Evolutionary conservation across 2,888 invertebrate genomes (phyloP), one percentile per base, ranked within the genome.

Genomic region (Drosophila ochracea): DNA sequence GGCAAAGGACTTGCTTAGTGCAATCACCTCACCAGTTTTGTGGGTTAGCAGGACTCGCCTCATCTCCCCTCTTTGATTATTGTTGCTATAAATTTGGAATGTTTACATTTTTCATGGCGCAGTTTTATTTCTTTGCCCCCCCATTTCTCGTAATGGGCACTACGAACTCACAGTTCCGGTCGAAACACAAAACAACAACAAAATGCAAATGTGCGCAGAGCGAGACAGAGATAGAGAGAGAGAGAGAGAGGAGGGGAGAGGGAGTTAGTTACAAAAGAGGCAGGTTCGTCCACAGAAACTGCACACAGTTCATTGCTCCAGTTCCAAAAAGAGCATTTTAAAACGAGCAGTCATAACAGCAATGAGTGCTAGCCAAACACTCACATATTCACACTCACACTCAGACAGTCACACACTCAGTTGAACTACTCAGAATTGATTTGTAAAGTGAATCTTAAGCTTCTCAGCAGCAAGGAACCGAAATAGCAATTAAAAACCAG

Each of bases 151-250:
- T 58, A 84, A 91, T 87, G 91, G 90, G 91, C 88, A 89, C 84
- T 85, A 87, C 78, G 91, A 85, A 87, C 84, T 84, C 88, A 53
- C 43, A 70, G 90, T 89, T 89, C 91, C 91, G 91, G 84, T 74
- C 73, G 75, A 75, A 74, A 41, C 65, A 35, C 49, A 59, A 65
- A 65, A 62, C 50, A 30, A 52, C 33, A 59, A 61, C 79, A 53
- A 74, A 73, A 84, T 75, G 76, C 75, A 82, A 82, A 84, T 81
- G 57, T 65, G 3, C 31, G 37, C 21, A 43, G 10, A 11, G 58
- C 10, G 43, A 43, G 41, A 30, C 2, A 47, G 21, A 30, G 9
- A 60, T 0, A 49, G 4, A 3, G 3, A 16, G 4, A 19, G 9
- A 31, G 43, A 5, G 16, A n/a, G 39, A 16, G 25, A 1, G 41